phyloP scores from a whole-genome alignment of 2,888 invertebrate species.

The Choristoneura rosaceana region DNA sequence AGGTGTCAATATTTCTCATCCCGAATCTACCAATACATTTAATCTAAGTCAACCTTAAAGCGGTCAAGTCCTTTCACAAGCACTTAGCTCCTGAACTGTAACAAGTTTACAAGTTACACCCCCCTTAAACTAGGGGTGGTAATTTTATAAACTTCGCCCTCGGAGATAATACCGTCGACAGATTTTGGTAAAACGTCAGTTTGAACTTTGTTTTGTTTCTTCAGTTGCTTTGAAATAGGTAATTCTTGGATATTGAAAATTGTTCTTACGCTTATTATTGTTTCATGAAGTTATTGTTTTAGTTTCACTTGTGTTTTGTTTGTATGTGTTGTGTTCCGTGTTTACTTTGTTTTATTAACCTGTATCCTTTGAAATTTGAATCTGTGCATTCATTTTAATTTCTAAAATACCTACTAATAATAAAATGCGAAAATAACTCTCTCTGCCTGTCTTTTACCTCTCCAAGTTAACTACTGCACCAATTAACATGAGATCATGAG shows the following conservation, averaged over 20 bases:
- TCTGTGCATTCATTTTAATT: no score
- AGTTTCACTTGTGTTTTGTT: no score
- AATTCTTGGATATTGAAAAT: neutral
- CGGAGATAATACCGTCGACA: conserved; percentile 16
- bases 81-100: conserved; percentile 54
- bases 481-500: no score
- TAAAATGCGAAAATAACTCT: no score
- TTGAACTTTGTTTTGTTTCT: neutral
- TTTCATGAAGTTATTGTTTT: neutral
- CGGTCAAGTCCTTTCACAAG: conserved; percentile 42
- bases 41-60: conserved; percentile 40
- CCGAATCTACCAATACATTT: neutral
- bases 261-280: no score
- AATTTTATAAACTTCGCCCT: conserved; percentile 53
- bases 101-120: conserved; percentile 57
- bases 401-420: no score
- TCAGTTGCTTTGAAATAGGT: neutral
- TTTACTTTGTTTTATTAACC: no score
- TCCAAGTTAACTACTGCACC: no score
- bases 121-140: conserved; percentile 46
- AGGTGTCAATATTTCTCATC: neutral
- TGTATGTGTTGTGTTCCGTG: no score
- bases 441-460: no score
- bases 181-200: conserved; percentile 25
- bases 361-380: no score